A percentile compares a stretch with the other conserved stretches of the same genome.
phyloP scores from a whole-genome alignment of 2,888 invertebrate species.

The Carcina quercana region DNA sequence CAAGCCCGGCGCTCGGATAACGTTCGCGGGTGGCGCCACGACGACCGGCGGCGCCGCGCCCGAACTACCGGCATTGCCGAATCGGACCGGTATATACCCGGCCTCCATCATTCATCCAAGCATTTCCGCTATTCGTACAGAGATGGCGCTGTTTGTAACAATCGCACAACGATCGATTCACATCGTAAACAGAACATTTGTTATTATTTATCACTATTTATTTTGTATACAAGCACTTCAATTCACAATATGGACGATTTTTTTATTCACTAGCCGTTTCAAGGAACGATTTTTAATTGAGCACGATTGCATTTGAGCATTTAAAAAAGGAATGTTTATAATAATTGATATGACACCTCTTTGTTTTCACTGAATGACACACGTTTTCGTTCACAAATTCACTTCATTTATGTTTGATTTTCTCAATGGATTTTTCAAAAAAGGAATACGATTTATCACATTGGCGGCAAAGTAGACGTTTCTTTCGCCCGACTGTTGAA shows the following conservation, averaged over 20 bases:
- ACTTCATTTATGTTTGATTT: background rate
- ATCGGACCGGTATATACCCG: slow-evolving; percentile 60
- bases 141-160: slow-evolving; percentile 44
- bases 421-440: slow-evolving; percentile 1
- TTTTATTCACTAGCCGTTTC: slow-evolving; percentile 43
- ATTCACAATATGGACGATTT: slow-evolving; percentile 49
- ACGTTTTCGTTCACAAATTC: too few relatives aligned
- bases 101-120: slow-evolving; percentile 56
- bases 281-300: slow-evolving; percentile 42
- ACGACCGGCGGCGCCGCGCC: slow-evolving; percentile 37
- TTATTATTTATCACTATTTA: too few relatives aligned
- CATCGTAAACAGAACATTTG: slow-evolving; percentile 21
- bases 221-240: too few relatives aligned
- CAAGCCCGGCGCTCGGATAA: slow-evolving; percentile 84
- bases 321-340: slow-evolving; percentile 20
- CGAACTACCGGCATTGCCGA: slow-evolving; percentile 29
- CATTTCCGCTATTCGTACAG: slow-evolving; percentile 22
- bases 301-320: slow-evolving; percentile 18
- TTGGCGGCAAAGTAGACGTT: slow-evolving; percentile 24
- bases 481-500: slow-evolving; percentile 21
- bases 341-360: slow-evolving; percentile 1
- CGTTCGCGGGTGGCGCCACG: slow-evolving; percentile 74
- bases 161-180: slow-evolving; percentile 9
- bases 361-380: too few relatives aligned
- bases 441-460: slow-evolving; percentile 26